These are phyloP conservation scores for Entelurus aequoreus DNA, from an alignment of 2,113 vertebrate genomes.

Conservation along the genomic window DNA sequence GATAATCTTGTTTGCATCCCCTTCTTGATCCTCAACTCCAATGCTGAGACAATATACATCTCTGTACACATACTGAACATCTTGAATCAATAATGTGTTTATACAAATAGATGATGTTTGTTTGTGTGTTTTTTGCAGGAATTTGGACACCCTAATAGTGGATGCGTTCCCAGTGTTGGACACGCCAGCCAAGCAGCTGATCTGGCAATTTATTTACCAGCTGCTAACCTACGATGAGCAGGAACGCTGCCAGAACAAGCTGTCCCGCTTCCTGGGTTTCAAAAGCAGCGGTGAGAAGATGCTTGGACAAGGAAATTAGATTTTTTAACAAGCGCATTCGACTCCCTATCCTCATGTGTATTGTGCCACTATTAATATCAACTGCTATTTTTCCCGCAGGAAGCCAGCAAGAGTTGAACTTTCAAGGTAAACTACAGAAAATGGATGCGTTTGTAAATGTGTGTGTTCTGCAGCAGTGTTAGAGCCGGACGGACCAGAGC, in stretches of 20 bases:
- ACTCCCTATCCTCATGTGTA: neutral
- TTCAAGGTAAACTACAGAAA: neutral
- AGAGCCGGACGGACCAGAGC: constrained; percentile 73
- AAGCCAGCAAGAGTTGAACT: too few species aligned
- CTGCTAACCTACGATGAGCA: constrained; percentile 95
- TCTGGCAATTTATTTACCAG: constrained; percentile 99
- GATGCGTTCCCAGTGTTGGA: constrained; percentile 92
- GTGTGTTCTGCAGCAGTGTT: constrained; percentile 40
- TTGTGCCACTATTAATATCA: too few species aligned
- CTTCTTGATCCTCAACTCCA: neutral
- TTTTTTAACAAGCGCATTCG: neutral
- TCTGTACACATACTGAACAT: neutral
- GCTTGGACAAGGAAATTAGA: neutral
- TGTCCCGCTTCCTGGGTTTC: constrained; percentile 93
- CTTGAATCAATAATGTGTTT: neutral
- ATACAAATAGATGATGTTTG: neutral
- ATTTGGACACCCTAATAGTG: constrained; percentile 81
- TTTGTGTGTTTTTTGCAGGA: constrained; percentile 36
- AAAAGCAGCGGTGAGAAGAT: constrained; percentile 62
- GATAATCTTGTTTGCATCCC: constrained; percentile 15
- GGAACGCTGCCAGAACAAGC: constrained; percentile 92
- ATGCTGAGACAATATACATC: constrained; percentile 6
- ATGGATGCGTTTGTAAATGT: neutral
- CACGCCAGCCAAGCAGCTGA: constrained; percentile 94
- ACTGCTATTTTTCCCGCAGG: too few species aligned